phyloP scores from a whole-genome alignment of 2,113 vertebrate genomes.

The Nasalis larvatus region DNA sequence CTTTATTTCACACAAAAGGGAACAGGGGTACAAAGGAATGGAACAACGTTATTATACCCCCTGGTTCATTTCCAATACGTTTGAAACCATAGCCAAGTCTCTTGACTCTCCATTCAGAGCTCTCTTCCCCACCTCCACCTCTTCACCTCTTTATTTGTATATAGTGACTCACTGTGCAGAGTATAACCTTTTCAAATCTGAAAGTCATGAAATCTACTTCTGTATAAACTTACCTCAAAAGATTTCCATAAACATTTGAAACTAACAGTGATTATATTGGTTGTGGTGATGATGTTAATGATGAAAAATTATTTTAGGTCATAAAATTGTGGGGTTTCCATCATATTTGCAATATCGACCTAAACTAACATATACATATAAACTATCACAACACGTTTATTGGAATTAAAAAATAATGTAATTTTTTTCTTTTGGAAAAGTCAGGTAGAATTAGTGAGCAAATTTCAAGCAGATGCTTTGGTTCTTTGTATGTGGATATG shows the following conservation, averaged over 20 bases:
- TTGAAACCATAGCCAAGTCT: background rate
- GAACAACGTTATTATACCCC: background rate
- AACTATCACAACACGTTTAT: background rate
- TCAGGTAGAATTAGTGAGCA: background rate
- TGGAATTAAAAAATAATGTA: background rate
- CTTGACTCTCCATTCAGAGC: background rate
- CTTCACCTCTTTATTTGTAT: background rate
- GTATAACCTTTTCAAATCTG: background rate
- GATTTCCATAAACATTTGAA: background rate
- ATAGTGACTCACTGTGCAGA: background rate
- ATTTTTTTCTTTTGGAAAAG: background rate
- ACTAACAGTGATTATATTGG: background rate
- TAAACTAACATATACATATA: background rate
- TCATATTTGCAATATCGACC: background rate
- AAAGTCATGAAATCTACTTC: background rate
- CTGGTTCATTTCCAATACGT: accelerated
- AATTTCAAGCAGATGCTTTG: background rate
- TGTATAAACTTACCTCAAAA: background rate
- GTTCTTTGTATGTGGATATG: background rate
- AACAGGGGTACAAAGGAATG: background rate
- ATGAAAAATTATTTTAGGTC: background rate
- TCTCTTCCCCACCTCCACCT: background rate
- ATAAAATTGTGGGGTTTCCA: background rate
- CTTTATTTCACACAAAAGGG: background rate
- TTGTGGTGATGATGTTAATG: background rate